phyloP scores from a whole-genome alignment of 2,113 vertebrate genomes.

The Morone chrysops region DNA sequence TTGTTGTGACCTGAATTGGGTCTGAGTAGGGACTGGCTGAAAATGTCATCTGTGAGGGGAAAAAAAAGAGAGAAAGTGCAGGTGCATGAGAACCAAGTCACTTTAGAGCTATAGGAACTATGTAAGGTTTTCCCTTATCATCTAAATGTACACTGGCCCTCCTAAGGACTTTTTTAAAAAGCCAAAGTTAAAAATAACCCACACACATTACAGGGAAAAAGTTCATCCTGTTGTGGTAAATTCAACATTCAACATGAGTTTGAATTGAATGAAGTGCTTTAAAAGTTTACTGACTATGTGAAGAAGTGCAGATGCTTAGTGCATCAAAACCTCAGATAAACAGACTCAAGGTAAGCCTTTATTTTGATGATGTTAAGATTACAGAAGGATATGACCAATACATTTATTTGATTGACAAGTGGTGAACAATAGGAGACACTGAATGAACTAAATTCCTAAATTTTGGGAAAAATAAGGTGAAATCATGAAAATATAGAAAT shows the following conservation, averaged over 20 bases:
- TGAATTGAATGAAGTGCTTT: no score
- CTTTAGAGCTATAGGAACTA: background rate
- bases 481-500: constrained; percentile 3
- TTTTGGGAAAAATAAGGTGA: background rate
- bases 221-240: no score
- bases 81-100: constrained; percentile 24
- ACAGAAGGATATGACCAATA: background rate
- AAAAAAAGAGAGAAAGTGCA: background rate
- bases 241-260: no score
- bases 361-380: background rate
- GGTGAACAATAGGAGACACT: background rate
- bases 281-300: background rate
- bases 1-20: constrained; percentile 87
- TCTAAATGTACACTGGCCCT: background rate
- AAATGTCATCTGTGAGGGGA: constrained; percentile 89
- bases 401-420: background rate
- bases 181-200: background rate
- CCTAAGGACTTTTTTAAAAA: background rate
- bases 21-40: constrained; percentile 97
- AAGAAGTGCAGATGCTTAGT: background rate
- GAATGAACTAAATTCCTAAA: no score
- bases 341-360: background rate
- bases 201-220: background rate
- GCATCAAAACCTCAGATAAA: constrained; percentile 1
- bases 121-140: constrained; percentile 5